Evolutionary conservation across 2,888 invertebrate species (phyloP).

Genomic region (Trichacis sp.): DNA sequence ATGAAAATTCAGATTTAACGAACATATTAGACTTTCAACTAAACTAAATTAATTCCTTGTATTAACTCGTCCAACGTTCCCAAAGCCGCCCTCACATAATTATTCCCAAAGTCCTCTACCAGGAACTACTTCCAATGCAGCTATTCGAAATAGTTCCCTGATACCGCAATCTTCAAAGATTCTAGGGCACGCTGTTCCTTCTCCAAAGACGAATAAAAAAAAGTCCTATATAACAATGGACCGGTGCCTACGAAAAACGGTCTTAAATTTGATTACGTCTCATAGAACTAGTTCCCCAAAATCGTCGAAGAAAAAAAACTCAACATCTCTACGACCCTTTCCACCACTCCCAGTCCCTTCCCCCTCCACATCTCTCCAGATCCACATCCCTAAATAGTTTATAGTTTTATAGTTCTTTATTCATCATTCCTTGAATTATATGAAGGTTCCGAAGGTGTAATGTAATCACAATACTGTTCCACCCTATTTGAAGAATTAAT

Average conservation of each 20-base stretch:
- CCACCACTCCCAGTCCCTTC: no score
- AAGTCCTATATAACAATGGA: constrained; percentile 21
- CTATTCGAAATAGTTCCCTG: constrained; percentile 47
- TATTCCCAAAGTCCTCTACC: constrained; percentile 28
- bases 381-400: no score
- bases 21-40: no score
- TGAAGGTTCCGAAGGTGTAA: no score
- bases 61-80: no score
- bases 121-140: constrained; percentile 57
- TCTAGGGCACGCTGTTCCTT: constrained; percentile 51
- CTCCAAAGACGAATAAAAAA: constrained; percentile 62
- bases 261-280: constrained; percentile 22
- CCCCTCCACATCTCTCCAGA: no score
- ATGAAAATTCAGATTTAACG: no score
- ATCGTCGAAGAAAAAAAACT: not conserved
- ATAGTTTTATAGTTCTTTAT: no score
- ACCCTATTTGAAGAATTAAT: constrained; percentile 25
- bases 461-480: no score
- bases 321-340: no score
- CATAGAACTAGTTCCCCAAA: constrained; percentile 9
- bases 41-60: no score
- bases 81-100: constrained; percentile 3
- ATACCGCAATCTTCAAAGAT: constrained; percentile 52
- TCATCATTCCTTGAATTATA: no score
- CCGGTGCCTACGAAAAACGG: constrained; percentile 11